A percentile compares a stretch with the other conserved stretches of the same genome.
Conservation (phyloP, 2,797 vertebrate genomes). For the Enteromius treurensis region DNA sequence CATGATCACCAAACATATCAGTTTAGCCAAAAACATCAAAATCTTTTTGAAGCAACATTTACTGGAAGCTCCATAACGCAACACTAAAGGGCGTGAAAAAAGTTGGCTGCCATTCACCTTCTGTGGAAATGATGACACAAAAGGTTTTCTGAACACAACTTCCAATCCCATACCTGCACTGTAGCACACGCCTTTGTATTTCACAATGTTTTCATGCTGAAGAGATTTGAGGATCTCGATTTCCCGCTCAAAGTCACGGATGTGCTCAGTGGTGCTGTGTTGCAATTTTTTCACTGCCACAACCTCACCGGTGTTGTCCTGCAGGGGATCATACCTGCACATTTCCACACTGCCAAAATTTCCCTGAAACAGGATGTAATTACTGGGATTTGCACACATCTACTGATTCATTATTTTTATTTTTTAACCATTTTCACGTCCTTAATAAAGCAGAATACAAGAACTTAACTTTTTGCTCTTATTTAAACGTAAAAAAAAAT, state of each 20-base stretch:
- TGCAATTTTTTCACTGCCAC: constrained; percentile 98
- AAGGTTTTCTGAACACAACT: not conserved
- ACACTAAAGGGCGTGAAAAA: not conserved
- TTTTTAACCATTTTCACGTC: not conserved
- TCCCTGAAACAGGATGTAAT: constrained; percentile 76
- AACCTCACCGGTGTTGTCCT: constrained; percentile 96
- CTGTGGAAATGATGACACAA: not conserved
- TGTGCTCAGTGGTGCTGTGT: constrained; percentile 93
- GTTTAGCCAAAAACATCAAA: not conserved
- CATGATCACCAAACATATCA: not conserved
- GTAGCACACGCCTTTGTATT: constrained; percentile 97
- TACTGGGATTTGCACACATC: not conserved
- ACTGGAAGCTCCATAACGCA: not conserved
- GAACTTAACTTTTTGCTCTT: not conserved
- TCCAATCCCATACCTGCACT: constrained; percentile 83
- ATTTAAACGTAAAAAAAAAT: not conserved
- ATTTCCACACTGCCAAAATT: constrained; percentile 99
- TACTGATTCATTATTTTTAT: no score
- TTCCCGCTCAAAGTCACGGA: constrained; percentile 96
- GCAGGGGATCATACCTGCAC: constrained; percentile 95
- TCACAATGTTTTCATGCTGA: constrained; percentile 98
- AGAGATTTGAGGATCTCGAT: constrained; percentile 98
- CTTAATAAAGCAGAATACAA: not conserved
- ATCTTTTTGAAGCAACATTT: not conserved
- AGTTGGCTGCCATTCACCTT: not conserved